Base-by-base conservation (phyloP, 37 sponge, comb jelly and placozoan species). In the Hexactinellida sp. region DNA sequence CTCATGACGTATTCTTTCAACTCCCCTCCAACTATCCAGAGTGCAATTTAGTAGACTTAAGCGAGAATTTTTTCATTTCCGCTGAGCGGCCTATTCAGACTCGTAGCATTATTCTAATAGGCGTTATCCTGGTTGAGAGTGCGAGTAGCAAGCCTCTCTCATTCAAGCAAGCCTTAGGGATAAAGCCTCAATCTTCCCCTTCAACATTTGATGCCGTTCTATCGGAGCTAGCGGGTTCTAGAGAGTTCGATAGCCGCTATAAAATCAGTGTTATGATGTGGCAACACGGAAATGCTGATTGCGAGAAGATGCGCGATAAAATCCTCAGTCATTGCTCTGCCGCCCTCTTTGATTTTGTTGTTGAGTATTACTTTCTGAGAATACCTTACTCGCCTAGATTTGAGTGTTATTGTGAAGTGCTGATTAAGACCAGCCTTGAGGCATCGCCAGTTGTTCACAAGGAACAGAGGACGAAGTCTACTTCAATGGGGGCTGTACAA, bases 61-160 rank as follows among this genome's bases (percentile, higher is more conserved):
- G 76, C 30, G 76, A 63, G 21, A 63, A 63, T 63, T 63, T 63
- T 28, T 63, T 63, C 76, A 63, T 63, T 21, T 63, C 76, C 3
- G 76, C 76, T 23, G 52, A 47, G 16, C 3, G 76, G 3, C 76
- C 76, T n/a, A 63, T 63, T 28, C 76, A 63, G 34, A 63, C 76
- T 28, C 76, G 76, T 63, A 63, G 76, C 34, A 63, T 63, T n/a
- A 63, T 63, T 63, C 76, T 63, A 32, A 63, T 63, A 3, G 76
- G 76, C 3, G 28, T 63, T 10, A 63, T 63, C 13, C 21, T 63
- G 3, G 28, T 10, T 25, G 76, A 63, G 5, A 63, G 13, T 5
- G 3, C 34, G 3, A 25, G 5, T 28, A 3, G 21, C 13, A 63
- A 3, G 25, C 76, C 76, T 25, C 19, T 63, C 28, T 63, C 76